Base-by-base conservation (phyloP, 92 coral and sea anemone species). In the Ricordea florida region DNA sequence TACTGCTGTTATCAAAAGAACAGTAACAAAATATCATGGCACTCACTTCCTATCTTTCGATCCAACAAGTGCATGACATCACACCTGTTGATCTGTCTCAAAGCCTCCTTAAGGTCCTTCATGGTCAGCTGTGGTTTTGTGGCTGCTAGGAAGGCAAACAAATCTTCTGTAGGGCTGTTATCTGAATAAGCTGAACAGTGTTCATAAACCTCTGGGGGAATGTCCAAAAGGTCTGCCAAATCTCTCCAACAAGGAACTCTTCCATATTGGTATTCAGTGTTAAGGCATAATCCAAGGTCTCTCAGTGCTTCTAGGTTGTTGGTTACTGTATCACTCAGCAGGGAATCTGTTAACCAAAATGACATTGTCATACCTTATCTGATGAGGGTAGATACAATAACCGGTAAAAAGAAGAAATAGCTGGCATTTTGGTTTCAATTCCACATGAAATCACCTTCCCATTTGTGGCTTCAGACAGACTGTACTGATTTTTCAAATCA, bases 231-330 rank as follows among this genome's bases (percentile, higher is more conserved):
- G 22, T 87, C 79, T 0, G 92, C 97, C 64, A 91, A 77, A 73
- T 91, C 97, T 37, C 89, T 85, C 97, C 97, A 91, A 69, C 93
- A 82, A 0, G 97, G 85, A 10, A 91, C 79, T 27, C 75, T 78
- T 18, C 97, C 93, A 74, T 83, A 61, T 3, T 81, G 97, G 87
- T 91, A 87, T 32, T 91, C 97, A 8, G 86, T 91, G 75, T 91
- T 93, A 73, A 91, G 74, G 52, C 87, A 85, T 17, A 43, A 29
- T 8, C 81, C 81, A 16, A 91, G 85, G 42, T 87, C 90, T 22
- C 82, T 87, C 56, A 80, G 52, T 10, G 85, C 80, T 14, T 50
- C 79, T 33, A 93, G 88, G 37, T 87, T 89, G 29, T 84, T 79
- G 18, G 93, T 87, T 25, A 91, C 71, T 0, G 86, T 85, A 47